Evolutionary conservation across 2,888 invertebrate species (phyloP), one percentile per base, ranked within the genome.

Genomic region (Drosophila gaucha): DNA sequence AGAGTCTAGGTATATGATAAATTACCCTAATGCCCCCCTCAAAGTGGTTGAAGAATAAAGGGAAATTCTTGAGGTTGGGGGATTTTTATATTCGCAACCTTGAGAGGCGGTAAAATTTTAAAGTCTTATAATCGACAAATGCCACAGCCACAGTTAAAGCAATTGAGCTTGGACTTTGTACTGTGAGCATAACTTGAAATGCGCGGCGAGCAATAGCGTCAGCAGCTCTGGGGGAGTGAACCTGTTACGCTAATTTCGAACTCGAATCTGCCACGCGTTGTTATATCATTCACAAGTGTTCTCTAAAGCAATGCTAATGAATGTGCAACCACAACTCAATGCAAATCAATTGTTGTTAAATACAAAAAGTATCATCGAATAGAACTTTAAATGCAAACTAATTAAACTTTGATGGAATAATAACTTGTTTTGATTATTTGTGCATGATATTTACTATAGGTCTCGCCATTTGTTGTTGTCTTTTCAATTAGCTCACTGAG

Each of bases 91-190:
- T 6, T 20, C n/a, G n/a, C 18, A 69, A 38, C 47, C 50, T 50
- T 74, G 52, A 46, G 10, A 59, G 41, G 66, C 63, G 44, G 43
- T 50, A 41, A 47, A 20, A 20, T 30, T 35, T 24, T 9, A 16
- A 28, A 43, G 24, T 24, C 38, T 51, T 20, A 47, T 39, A 33
- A 49, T 28, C 49, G 16, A 33, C 18, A 2, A 12, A 12, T 20
- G 33, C 31, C 50, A 24, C 31, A 47, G 41, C 33, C 30, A 62
- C 43, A 16, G 35, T 18, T 14, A 38, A 41, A 44, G 22, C 38
- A 54, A 20, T 58, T 20, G 28, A 18, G 41, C n/a, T 47, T 79
- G 86, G 86, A 80, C 80, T 85, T 85, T 85, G 76, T 63, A 85
- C 80, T 57, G 56, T 38, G 62, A 57, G 64, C 60, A 58, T 18